Evolutionary conservation across 2,797 vertebrate species (phyloP).

Genomic region (Peromyscus melanophrys): DNA sequence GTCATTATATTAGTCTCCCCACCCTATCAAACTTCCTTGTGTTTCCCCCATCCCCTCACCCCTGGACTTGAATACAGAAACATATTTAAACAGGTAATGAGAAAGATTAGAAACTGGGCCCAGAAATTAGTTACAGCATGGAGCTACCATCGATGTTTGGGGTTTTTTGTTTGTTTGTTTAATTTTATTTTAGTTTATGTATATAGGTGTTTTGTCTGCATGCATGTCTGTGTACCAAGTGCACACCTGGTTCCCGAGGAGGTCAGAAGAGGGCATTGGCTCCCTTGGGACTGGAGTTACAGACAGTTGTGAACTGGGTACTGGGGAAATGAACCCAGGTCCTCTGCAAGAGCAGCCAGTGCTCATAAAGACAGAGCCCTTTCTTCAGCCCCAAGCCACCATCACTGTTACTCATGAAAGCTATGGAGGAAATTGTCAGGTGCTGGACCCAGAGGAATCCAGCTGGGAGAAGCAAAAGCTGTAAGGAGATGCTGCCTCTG

Average conservation of each 20-base stretch:
- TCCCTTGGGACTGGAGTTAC: neutral
- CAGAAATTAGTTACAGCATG: neutral
- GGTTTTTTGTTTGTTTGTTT: neutral
- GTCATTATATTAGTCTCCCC: neutral
- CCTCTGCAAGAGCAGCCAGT: neutral
- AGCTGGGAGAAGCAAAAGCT: neutral
- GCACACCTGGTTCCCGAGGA: neutral
- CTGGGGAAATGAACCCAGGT: neutral
- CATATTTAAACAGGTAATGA: neutral
- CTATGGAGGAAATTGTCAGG: neutral
- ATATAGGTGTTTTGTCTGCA: neutral
- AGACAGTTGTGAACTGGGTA: neutral
- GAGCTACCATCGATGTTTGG: neutral
- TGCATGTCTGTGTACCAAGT: too few species aligned
- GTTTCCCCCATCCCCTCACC: neutral
- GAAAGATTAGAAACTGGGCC: neutral
- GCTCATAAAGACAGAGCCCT: neutral
- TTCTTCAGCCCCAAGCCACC: neutral
- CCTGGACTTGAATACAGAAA: neutral
- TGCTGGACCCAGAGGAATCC: neutral
- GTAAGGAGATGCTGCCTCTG: neutral
- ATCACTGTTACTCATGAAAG: neutral
- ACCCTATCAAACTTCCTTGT: constrained; percentile 14
- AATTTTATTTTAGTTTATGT: neutral
- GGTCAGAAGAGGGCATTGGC: neutral